Conservation (phyloP, 1,140 invertebrate genomes). For the Cotesia chilonis region DNA sequence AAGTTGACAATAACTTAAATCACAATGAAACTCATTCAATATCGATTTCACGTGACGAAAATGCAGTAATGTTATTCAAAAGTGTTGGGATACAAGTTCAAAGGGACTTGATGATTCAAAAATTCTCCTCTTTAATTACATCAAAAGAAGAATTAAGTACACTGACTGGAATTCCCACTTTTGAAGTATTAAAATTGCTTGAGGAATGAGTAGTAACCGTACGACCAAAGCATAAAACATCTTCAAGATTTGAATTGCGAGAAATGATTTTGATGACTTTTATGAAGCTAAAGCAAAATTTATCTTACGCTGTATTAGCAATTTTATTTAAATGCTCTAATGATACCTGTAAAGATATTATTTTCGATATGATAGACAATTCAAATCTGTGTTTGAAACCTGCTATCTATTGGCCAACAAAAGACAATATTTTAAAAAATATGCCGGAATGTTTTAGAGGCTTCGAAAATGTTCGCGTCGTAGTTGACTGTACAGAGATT, state of each 20-base stretch:
- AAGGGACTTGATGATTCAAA: slow-evolving; percentile 6
- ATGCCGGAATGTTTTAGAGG: slow-evolving; percentile 44
- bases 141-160: slow-evolving; percentile 26
- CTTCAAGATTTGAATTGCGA: slow-evolving; percentile 2
- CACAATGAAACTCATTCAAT: background rate
- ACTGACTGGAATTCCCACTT: slow-evolving; percentile 25
- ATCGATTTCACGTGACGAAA: background rate
- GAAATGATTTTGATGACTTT: slow-evolving; percentile 32
- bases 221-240: background rate
- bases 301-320: slow-evolving; percentile 38
- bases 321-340: slow-evolving; percentile 29
- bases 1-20: background rate
- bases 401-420: slow-evolving; percentile 39
- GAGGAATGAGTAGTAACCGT: slow-evolving; percentile 6
- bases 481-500: slow-evolving; percentile 47
- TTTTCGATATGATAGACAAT: slow-evolving; percentile 34
- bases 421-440: slow-evolving; percentile 40
- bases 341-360: slow-evolving; percentile 38
- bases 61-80: background rate
- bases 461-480: slow-evolving; percentile 44
- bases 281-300: slow-evolving; percentile 42
- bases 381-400: slow-evolving; percentile 36
- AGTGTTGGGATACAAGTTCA: slow-evolving; percentile 29
- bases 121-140: slow-evolving; percentile 28
- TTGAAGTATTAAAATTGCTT: slow-evolving; percentile 29